A percentile compares a stretch with the other conserved stretches of the same genome.
Conservation (phyloP, 2,113 vertebrate genomes). For the Odocoileus hemionus region DNA sequence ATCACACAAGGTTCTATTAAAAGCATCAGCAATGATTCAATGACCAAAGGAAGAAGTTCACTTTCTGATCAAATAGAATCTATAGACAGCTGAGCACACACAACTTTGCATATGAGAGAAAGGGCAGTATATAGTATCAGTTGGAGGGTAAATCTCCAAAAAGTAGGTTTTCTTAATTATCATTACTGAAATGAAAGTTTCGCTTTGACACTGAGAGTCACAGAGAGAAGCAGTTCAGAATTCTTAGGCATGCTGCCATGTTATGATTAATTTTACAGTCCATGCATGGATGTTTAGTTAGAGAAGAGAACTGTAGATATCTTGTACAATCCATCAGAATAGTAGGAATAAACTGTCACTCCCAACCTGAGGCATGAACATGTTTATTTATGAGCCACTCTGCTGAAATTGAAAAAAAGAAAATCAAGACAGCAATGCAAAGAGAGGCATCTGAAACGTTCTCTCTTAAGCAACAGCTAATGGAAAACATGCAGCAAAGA, state of each 20-base stretch:
- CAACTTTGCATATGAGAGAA: not conserved
- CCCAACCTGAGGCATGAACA: conserved; percentile 63
- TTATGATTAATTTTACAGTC: conserved; percentile 73
- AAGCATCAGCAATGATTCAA: conserved; percentile 23
- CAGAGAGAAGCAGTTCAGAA: conserved; percentile 66
- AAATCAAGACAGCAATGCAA: conserved; percentile 63
- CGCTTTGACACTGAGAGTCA: conserved; percentile 26
- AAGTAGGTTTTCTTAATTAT: conserved; percentile 57
- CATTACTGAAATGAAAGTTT: conserved; percentile 50
- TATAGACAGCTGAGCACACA: not conserved
- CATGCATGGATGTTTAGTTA: conserved; percentile 74
- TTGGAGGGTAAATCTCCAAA: not conserved
- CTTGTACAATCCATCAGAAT: conserved; percentile 73
- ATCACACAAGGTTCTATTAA: conserved; percentile 41
- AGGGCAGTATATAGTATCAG: not conserved
- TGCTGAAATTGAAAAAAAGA: conserved; percentile 59
- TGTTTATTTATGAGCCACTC: conserved; percentile 73
- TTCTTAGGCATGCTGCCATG: conserved; percentile 71
- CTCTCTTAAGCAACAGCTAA: conserved; percentile 43
- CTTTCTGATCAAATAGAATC: conserved; percentile 20
- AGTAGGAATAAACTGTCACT: conserved; percentile 70
- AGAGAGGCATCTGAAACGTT: conserved; percentile 52
- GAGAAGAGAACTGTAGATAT: conserved; percentile 74
- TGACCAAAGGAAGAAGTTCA: not conserved
- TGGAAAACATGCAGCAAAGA: conserved; percentile 27